phyloP scores from a whole-genome alignment of 2,113 vertebrate species.

The Scartelaos histophorus region DNA sequence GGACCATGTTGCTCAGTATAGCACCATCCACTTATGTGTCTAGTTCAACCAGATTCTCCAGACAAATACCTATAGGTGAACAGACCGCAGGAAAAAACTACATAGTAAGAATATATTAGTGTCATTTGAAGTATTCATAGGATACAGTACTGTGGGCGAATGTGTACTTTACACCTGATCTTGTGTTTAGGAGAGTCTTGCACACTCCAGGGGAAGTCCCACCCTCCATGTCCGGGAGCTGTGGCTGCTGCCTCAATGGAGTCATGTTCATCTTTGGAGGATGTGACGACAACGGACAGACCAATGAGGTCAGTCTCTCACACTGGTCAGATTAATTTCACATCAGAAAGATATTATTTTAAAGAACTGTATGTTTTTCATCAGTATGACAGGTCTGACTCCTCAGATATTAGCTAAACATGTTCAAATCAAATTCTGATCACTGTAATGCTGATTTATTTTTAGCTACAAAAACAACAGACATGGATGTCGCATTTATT shows the following conservation, averaged over 20 bases:
- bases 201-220: conserved; percentile 87
- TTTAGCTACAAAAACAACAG: too few relatives aligned
- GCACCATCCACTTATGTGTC: background rate
- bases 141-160: background rate
- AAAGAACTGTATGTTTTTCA: background rate
- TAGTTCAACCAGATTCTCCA: conserved; percentile 5
- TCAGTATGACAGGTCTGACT: too few relatives aligned
- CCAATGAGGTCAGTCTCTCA: conserved; percentile 82
- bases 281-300: conserved; percentile 92
- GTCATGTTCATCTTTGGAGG: conserved; percentile 92
- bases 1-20: conserved; percentile 4
- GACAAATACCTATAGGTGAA: background rate
- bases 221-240: conserved; percentile 91
- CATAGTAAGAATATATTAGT: background rate
- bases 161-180: background rate
- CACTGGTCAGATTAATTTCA: too few relatives aligned
- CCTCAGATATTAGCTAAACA: too few relatives aligned
- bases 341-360: too few relatives aligned
- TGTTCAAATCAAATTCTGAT: too few relatives aligned
- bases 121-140: background rate
- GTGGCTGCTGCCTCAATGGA: conserved; percentile 84
- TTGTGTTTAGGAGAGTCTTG: conserved; percentile 81
- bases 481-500: too few relatives aligned
- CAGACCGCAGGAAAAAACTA: background rate
- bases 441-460: too few relatives aligned